Evolutionary conservation across 2,888 invertebrate genomes (phyloP), one percentile per base, ranked within the genome.

Genomic region (Acholoe squamosa): DNA sequence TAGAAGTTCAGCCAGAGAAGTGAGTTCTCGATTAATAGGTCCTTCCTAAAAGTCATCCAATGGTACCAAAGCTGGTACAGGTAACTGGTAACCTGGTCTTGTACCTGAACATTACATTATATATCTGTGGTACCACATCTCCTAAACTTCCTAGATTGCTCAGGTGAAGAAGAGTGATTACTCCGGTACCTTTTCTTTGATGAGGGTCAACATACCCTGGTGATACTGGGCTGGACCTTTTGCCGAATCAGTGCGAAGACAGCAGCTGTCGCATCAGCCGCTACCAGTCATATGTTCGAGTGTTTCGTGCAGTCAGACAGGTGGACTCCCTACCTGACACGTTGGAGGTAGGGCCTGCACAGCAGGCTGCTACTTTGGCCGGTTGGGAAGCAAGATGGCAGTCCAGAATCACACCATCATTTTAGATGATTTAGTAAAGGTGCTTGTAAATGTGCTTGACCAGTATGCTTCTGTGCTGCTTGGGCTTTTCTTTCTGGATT

Each of bases 291-390:
- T 22, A 54, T 28, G 28, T 54, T 52, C n/a, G 31, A 14, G 33
- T 19, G n/a, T 88, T n/a, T 33, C n/a, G 88, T 7, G 10, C 43
- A 43, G 43, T 43, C 5, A 43, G 43, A 43, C 43, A 14, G 54
- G 86, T 56, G 80, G 54, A 52, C 91, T 89, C 91, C 91, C 92
- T 89, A 90, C 91, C 89, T 92, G 92, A 92, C 92, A 92, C 91
- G 92, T 52, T 92, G 92, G 92, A 92, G 90, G 90, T 90, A 88
- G 92, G 91, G 91, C 90, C 67, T 91, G 92, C 91, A 89, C 88
- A 89, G 43, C 51, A 25, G 5, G 33, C 76, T 71, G 90, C 77
- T 51, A 90, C 91, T 91, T 90, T 77, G 84, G n/a, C 67, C 86
- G 77, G 33, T 61, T 71, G 84, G 19, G 67, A 34, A 14, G 31